Conservation (phyloP, 92 coral and sea anemone species). For the Bergia puertoricense region DNA sequence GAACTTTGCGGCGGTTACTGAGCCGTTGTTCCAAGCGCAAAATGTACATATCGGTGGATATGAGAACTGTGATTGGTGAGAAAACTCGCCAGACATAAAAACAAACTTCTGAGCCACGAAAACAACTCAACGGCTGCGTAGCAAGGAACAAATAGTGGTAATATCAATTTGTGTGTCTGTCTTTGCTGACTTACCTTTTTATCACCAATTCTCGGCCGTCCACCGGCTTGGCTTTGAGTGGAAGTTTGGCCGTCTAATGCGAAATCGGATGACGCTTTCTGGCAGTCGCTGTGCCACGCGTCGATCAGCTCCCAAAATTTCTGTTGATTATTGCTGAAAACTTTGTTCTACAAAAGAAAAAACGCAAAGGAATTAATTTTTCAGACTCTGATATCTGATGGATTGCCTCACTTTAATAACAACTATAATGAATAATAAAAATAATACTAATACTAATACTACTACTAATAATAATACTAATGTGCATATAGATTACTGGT, state of each 20-base stretch:
- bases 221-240: conserved; percentile 34
- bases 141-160: not conserved
- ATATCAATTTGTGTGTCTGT: not conserved
- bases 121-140: not conserved
- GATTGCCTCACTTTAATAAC: not conserved
- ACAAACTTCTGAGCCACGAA: not conserved
- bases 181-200: not conserved
- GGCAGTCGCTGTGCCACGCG: conserved; percentile 84
- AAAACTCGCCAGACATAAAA: too few species aligned
- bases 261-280: conserved; percentile 51
- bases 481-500: too few species aligned
- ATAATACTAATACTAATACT: too few species aligned
- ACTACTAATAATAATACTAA: too few species aligned
- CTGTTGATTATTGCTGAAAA: conserved; percentile 68
- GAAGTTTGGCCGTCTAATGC: conserved; percentile 1
- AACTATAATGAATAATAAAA: not conserved
- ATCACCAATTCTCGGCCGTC: not conserved
- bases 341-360: conserved; percentile 51
- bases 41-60: too few species aligned
- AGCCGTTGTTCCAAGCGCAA: too few species aligned
- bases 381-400: not conserved
- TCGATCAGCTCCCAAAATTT: conserved; percentile 83
- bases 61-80: too few species aligned
- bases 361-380: not conserved
- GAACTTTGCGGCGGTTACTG: too few species aligned